These are phyloP conservation scores for Drosophila algonquin DNA, from an alignment of 2,888 invertebrate genomes.

Conservation along the genomic window DNA sequence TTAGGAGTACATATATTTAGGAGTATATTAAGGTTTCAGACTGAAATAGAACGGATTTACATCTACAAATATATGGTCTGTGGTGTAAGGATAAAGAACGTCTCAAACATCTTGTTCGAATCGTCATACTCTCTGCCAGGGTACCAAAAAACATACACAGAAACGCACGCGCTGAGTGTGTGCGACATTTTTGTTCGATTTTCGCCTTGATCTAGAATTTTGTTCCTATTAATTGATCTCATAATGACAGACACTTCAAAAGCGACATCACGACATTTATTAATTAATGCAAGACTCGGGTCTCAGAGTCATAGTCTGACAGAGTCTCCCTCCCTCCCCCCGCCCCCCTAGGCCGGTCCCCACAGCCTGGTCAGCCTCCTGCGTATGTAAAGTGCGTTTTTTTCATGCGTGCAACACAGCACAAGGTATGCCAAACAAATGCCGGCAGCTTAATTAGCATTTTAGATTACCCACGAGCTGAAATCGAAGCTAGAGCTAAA, in stretches of 20 bases:
- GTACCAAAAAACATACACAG: neutral
- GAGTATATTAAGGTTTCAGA: no score
- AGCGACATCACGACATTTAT: constrained; percentile 82
- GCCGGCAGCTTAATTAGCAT: constrained; percentile 82
- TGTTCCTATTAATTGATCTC: constrained; percentile 82
- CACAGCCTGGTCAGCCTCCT: constrained; percentile 50
- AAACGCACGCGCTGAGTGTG: constrained; percentile 50
- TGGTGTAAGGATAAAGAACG: no score
- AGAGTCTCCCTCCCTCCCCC: neutral
- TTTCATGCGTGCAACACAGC: constrained; percentile 56
- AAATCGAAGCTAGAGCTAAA: constrained; percentile 15
- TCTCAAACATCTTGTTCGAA: neutral
- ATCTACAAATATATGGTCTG: no score
- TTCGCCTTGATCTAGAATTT: constrained; percentile 82
- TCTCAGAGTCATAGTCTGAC: constrained; percentile 28
- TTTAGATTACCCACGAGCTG: constrained; percentile 64
- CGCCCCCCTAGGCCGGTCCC: no score
- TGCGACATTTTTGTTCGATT: constrained; percentile 74
- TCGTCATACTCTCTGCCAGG: neutral
- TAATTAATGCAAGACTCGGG: constrained; percentile 70
- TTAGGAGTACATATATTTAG: no score
- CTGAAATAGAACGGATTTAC: no score
- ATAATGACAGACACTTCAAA: constrained; percentile 81
- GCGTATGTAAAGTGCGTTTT: constrained; percentile 69
- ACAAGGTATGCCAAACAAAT: constrained; percentile 54